Conservation (phyloP, 2,797 vertebrate species). For the Mycteria americana region DNA sequence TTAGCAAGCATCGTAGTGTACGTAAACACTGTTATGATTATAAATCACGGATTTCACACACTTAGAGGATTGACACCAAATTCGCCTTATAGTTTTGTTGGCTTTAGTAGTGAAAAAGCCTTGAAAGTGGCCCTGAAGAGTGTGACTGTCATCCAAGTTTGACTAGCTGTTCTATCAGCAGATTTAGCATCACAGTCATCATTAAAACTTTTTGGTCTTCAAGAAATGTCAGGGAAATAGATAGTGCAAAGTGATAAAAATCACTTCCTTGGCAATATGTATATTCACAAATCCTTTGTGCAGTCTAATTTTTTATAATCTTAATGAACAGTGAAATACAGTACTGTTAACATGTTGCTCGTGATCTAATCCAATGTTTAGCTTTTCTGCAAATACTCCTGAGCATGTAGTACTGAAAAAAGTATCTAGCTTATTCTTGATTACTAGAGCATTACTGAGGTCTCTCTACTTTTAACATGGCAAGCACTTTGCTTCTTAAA, state of each 20-base stretch:
- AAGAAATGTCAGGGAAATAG: not conserved
- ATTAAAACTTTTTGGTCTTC: not conserved
- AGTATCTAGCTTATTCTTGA: not conserved
- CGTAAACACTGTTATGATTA: not conserved
- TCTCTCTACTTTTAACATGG: not conserved
- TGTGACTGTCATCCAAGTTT: not conserved
- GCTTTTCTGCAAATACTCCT: not conserved
- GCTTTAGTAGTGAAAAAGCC: not conserved
- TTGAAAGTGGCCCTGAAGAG: not conserved
- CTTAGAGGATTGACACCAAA: not conserved
- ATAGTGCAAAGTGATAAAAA: not conserved
- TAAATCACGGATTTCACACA: not conserved
- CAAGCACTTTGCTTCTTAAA: not conserved
- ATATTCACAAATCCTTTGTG: not conserved
- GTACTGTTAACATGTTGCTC: not conserved
- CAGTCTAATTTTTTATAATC: not conserved
- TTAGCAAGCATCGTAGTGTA: not conserved
- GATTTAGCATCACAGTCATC: not conserved
- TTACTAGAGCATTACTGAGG: not conserved
- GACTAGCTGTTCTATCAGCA: not conserved
- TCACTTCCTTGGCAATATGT: not conserved
- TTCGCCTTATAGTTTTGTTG: not conserved
- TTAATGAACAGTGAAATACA: not conserved
- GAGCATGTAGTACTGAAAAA: not conserved
- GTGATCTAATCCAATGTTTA: not conserved